Evolutionary conservation across 1,140 invertebrate species (phyloP), one percentile per base, ranked within the genome.

Genomic region (Argopecten irradians): DNA sequence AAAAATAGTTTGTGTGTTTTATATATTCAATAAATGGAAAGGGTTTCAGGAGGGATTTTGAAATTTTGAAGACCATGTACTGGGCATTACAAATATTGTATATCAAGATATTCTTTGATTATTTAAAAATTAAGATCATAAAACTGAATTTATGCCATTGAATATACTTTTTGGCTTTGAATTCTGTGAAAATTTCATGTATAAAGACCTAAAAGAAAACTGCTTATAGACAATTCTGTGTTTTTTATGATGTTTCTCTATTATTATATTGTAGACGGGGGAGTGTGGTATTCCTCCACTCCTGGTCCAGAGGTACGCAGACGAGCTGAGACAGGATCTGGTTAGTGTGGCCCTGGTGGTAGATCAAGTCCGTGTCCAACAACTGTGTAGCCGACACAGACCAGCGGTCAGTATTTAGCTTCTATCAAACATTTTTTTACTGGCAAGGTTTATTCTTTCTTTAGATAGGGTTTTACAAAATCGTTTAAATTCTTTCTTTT

Each of bases 231-330:
- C 28, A 14, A 16, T 86, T 7, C 33, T 3, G 1, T 8, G 34
- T 22, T 9, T 82, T 34, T 32, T 8, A 87, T 83, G 22, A 33
- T 39, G 19, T 88, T 83, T 86, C 35, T 36, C 33, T 86, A 90
- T 86, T 82, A 13, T 91, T 86, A 83, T 88, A 85, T 92, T 93
- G 0, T 90, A 96, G 95, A 92, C 90, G 90, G 96, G 96, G 55
- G 93, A 94, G 46, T 96, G 95, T 93, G 95, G 94, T 22, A 95
- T 96, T 71, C 96, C 96, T 35, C 93, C 95, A 8, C 93, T 95
- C 22, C 87, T 96, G 86, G 94, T 96, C 9, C 95, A 96, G 90
- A 91, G 96, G 34, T 96, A 96, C 89, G 93, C 95, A 0, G 95
- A 95, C 83, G 96, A 96, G 90, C 92, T 96, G 33, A 92, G 94